These are phyloP conservation scores for Rhinella marina DNA, from an alignment of 2,797 vertebrate genomes.

Conservation along the genomic window DNA sequence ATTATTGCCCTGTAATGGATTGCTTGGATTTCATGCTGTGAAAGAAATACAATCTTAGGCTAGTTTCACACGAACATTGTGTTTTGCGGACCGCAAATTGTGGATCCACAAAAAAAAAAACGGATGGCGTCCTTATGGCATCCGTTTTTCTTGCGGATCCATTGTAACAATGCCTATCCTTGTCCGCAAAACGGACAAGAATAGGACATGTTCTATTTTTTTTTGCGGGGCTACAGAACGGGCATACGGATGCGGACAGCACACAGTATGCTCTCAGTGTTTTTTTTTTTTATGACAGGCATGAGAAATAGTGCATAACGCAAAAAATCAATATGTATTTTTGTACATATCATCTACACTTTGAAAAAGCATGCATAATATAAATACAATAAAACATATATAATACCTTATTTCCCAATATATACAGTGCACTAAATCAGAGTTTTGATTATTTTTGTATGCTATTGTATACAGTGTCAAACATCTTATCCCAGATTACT, in stretches of 20 bases:
- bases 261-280: too few species aligned
- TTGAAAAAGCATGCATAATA: not conserved
- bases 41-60: slow-evolving; percentile 3
- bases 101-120: too few species aligned
- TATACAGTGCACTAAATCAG: not conserved
- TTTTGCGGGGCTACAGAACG: too few species aligned
- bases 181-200: too few species aligned
- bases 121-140: too few species aligned
- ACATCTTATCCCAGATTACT: not conserved
- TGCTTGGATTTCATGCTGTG: slow-evolving; percentile 23
- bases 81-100: too few species aligned
- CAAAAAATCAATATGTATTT: not conserved
- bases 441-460: not conserved
- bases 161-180: too few species aligned
- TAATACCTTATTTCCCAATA: not conserved
- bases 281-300: too few species aligned
- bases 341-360: not conserved
- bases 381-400: not conserved
- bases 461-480: not conserved
- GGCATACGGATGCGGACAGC: too few species aligned
- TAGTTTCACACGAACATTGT: too few species aligned
- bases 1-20: slow-evolving; percentile 43
- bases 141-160: too few species aligned
- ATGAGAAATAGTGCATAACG: not conserved
- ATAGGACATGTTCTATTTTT: too few species aligned